Conservation (phyloP, 2,797 vertebrate genomes). For the Coluber constrictor region DNA sequence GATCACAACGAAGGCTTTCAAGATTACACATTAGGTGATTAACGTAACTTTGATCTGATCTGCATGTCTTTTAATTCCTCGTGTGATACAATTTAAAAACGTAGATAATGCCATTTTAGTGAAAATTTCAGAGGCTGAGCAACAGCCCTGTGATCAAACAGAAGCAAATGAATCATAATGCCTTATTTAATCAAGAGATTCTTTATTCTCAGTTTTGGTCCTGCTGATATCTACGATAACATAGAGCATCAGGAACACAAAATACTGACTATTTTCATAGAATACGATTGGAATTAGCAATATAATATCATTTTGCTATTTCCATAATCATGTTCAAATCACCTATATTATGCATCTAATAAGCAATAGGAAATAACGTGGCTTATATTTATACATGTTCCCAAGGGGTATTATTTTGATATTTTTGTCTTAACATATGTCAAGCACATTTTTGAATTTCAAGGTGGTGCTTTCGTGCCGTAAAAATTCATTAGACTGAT, state of each 20-base stretch:
- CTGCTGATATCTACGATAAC: background rate
- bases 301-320: background rate
- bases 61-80: background rate
- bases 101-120: background rate
- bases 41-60: background rate
- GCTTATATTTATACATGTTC: background rate
- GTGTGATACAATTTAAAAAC: background rate
- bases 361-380: background rate
- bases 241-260: background rate
- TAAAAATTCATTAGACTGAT: background rate
- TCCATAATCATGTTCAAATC: background rate
- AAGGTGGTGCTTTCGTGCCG: background rate
- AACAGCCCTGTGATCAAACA: constrained; percentile 13
- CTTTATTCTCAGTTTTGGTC: background rate
- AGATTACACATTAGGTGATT: background rate
- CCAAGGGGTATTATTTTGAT: background rate
- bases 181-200: background rate
- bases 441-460: background rate
- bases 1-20: background rate
- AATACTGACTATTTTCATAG: background rate
- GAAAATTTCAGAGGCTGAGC: background rate
- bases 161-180: background rate
- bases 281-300: background rate
- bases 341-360: background rate
- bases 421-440: background rate